These are phyloP conservation scores for Malacoctenus gilli DNA, from an alignment of 2,797 vertebrate species.

Conservation along the genomic window DNA sequence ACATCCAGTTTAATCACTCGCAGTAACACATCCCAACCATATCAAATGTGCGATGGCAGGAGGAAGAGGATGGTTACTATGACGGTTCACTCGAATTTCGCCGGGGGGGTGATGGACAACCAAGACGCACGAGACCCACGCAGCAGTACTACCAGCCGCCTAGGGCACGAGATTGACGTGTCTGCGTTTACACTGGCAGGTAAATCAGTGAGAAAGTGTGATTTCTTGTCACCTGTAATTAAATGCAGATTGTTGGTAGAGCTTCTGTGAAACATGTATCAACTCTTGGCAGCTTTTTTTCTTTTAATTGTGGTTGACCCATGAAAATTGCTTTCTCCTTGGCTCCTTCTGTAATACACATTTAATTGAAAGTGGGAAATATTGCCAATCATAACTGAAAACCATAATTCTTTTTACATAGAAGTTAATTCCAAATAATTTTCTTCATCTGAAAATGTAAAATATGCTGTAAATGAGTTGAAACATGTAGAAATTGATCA, in stretches of 20 bases:
- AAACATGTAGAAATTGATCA: slow-evolving; percentile 4
- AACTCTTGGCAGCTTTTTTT: not conserved
- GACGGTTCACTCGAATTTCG: slow-evolving; percentile 94
- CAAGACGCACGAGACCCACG: slow-evolving; percentile 90
- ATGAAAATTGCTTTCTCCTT: slow-evolving; percentile 6
- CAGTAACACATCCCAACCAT: slow-evolving; percentile 54
- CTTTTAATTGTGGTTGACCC: not conserved
- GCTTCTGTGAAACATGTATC: slow-evolving; percentile 5
- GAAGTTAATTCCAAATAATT: not conserved
- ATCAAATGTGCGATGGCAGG: slow-evolving; percentile 71
- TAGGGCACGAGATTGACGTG: slow-evolving; percentile 91
- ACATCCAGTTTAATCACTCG: slow-evolving; percentile 42
- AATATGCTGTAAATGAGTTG: not conserved
- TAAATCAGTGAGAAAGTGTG: slow-evolving; percentile 45
- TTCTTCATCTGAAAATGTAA: too few species aligned
- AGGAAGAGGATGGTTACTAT: slow-evolving; percentile 94
- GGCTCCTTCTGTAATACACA: not conserved
- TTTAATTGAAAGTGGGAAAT: not conserved
- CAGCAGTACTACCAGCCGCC: slow-evolving; percentile 98
- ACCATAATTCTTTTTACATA: too few species aligned
- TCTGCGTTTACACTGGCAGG: slow-evolving; percentile 56
- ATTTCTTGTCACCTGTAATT: slow-evolving; percentile 2
- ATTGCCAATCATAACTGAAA: not conserved
- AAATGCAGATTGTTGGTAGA: slow-evolving; percentile 1
- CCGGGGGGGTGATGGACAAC: slow-evolving; percentile 94